A percentile compares a stretch with the other conserved stretches of the same genome.
Conservation (phyloP, 2,113 vertebrate genomes). For the Podiceps cristatus region DNA sequence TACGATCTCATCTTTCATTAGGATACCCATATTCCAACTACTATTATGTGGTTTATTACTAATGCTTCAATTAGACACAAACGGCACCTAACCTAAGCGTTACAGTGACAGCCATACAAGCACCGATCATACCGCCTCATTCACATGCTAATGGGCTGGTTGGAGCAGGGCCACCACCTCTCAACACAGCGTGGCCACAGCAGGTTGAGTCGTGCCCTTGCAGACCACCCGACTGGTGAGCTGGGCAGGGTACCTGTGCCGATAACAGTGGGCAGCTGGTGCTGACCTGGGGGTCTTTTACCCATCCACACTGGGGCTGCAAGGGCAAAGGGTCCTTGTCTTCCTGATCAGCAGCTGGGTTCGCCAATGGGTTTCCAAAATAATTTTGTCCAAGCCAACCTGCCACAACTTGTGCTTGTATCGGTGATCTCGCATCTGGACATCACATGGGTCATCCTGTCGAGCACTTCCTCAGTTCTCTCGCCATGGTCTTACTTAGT, state of each 20-base stretch:
- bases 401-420: background rate
- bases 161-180: background rate
- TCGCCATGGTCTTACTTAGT: background rate
- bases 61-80: background rate
- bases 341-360: background rate
- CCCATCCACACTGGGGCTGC: accelerated
- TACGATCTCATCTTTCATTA: background rate
- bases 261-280: background rate
- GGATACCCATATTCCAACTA: background rate
- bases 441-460: background rate
- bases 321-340: background rate
- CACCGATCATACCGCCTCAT: accelerated
- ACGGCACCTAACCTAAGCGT: background rate
- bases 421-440: background rate
- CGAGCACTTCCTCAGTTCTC: background rate
- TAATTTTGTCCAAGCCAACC: background rate
- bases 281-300: background rate
- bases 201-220: background rate
- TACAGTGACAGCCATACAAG: background rate
- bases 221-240: background rate
- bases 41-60: background rate
- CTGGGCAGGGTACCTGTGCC: accelerated
- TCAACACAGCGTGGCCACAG: background rate
- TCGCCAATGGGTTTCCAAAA: background rate
- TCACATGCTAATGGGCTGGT: background rate